phyloP scores from a whole-genome alignment of 2,888 invertebrate species.

The Hirudinaria manillensis region DNA sequence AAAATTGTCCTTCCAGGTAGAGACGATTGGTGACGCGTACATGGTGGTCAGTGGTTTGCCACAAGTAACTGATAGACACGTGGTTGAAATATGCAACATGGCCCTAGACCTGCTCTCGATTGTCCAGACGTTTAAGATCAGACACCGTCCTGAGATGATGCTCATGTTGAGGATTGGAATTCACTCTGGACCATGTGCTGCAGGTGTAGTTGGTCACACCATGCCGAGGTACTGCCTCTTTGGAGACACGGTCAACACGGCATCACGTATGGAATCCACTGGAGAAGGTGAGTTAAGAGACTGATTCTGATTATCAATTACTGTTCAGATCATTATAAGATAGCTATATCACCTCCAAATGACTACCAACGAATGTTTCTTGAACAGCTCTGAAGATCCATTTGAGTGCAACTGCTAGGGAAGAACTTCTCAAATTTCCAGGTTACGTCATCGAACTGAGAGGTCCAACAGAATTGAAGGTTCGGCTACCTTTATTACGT shows the following conservation, averaged over 20 bases:
- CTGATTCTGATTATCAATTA: no score
- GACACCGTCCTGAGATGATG: slow-evolving; percentile 40
- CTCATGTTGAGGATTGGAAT: slow-evolving; percentile 41
- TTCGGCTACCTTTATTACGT: no score
- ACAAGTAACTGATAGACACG: slow-evolving; percentile 56
- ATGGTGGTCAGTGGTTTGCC: slow-evolving; percentile 53
- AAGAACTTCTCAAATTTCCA: slow-evolving; percentile 16
- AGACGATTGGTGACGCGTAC: slow-evolving; percentile 41
- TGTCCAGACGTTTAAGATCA: slow-evolving; percentile 38
- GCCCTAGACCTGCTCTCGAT: slow-evolving; percentile 40
- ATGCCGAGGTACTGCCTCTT: no score
- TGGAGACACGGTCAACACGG: no score
- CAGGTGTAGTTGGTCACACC: slow-evolving; percentile 6
- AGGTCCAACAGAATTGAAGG: slow-evolving; percentile 19
- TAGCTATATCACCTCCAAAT: no score
- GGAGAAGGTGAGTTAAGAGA: no score
- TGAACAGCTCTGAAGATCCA: slow-evolving; percentile 24
- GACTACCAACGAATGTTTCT: background rate
- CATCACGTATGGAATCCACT: no score
- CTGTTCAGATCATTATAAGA: no score
- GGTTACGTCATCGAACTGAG: slow-evolving; percentile 24
- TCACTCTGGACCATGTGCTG: slow-evolving; percentile 43
- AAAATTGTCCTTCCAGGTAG: slow-evolving; percentile 31
- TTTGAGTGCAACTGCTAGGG: slow-evolving; percentile 7
- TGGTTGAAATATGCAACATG: slow-evolving; percentile 40